A percentile compares a stretch with the other conserved stretches of the same genome.
Evolutionary conservation across 2,797 vertebrate species (phyloP).

Genomic region (Coccyzus lansbergi): DNA sequence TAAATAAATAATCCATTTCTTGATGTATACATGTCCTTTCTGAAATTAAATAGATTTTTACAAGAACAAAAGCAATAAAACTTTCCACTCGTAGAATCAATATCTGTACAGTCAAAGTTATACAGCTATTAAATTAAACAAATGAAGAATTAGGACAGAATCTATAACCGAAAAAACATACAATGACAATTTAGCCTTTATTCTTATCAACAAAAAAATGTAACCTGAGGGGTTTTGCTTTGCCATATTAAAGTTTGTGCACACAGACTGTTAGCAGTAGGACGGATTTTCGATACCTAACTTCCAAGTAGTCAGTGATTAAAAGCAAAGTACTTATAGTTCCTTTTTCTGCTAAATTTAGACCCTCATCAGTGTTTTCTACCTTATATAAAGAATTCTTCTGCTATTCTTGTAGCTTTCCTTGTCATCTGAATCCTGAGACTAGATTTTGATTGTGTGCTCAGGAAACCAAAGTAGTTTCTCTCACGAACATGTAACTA

Average conservation of each 20-base stretch:
- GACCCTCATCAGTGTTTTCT: constrained; percentile 3
- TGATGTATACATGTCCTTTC: background rate
- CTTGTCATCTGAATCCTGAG: background rate
- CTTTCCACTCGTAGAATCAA: background rate
- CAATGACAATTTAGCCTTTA: background rate
- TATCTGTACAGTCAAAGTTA: constrained; percentile 12
- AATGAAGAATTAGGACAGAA: background rate
- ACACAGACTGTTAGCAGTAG: background rate
- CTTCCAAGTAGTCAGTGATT: constrained; percentile 23
- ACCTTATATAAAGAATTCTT: constrained; percentile 47
- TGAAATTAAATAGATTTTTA: background rate
- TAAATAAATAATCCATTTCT: background rate
- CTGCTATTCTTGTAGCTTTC: background rate
- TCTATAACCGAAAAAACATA: background rate
- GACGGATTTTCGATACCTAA: background rate
- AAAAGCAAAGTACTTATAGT: constrained; percentile 6
- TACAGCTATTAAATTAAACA: constrained; percentile 27
- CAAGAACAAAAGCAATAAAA: background rate
- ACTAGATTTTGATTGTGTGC: background rate
- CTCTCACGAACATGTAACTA: background rate
- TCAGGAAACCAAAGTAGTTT: background rate
- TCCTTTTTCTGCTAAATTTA: constrained; percentile 50
- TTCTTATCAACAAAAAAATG: background rate
- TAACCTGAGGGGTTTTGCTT: background rate
- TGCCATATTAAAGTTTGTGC: background rate